phyloP scores from a whole-genome alignment of 2,888 invertebrate species.

The Diloba caeruleocephala region DNA sequence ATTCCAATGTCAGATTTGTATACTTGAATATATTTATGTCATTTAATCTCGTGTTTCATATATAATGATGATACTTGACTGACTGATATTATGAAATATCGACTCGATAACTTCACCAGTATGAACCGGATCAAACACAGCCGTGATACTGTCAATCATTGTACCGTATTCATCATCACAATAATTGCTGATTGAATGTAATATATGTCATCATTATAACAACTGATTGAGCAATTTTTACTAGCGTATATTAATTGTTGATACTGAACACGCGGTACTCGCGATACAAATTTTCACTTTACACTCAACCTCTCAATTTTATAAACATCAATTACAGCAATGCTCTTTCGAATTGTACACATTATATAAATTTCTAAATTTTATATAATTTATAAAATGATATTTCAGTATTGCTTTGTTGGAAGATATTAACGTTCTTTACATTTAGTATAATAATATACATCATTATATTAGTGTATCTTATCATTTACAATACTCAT shows the following conservation, averaged over 20 bases:
- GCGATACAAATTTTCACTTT: conserved; percentile 6
- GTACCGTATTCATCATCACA: conserved; percentile 10
- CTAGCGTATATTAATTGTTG: conserved; percentile 21
- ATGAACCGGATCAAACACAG: not conserved
- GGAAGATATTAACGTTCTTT: conserved; percentile 68
- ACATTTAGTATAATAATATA: conserved; percentile 52
- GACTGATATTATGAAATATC: not conserved
- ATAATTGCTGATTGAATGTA: no score
- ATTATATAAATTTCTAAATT: conserved; percentile 57
- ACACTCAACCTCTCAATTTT: conserved; percentile 16
- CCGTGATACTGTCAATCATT: conserved; percentile 1
- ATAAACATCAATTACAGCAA: conserved; percentile 43
- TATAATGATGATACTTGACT: not conserved
- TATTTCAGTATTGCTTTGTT: conserved; percentile 83
- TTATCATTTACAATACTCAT: conserved; percentile 24
- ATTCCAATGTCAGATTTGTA: conserved; percentile 67
- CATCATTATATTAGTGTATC: conserved; percentile 40
- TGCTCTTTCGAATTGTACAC: conserved; percentile 44
- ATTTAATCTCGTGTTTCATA: conserved; percentile 7
- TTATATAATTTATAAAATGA: conserved; percentile 71
- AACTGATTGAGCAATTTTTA: conserved; percentile 54
- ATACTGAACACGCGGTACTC: conserved; percentile 23
- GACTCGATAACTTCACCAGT: not conserved
- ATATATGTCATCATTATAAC: no score
- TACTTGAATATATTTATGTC: conserved; percentile 18